Base-by-base conservation (phyloP, 2,113 vertebrate species). In the Heliornis fulica region DNA sequence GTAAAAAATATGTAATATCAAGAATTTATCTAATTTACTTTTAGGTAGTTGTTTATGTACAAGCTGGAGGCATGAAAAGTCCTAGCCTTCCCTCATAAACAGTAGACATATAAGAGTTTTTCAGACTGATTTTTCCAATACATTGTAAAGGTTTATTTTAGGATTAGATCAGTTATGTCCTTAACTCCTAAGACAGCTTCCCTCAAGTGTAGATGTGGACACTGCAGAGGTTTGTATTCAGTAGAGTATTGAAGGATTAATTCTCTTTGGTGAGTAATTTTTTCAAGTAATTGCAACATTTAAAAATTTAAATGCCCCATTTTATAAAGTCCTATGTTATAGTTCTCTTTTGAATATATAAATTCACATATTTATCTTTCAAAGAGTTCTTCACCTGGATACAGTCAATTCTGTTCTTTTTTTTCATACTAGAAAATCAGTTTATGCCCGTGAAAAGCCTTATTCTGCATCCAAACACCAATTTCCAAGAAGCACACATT, bases 351-450 rank as follows among this genome's bases (percentile, higher is more conserved):
- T n/a, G 2, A 80, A 40, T 48, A 9, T 18, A 38, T 5, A 15
- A 8, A 4, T 9, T 2, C 13, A 10, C 4, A 3, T 32, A 19
- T 57, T 64, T 57, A 5, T 15, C 8, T 32, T 2, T 13, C 3
- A 22, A 41, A 56, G 12, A 77, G 4, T 25, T 75, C 22, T 53
- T 74, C 50, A 63, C 5, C 5, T 32, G 31, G 18, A 4, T n/a
- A n/a, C 18, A 8, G 10, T 36, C 28, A 13, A 8, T 51, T 38
- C 19, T 57, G 4, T 23, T 53, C n/a, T 38, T 5, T 12, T 76
- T 26, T 56, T 34, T 41, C 40, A 2, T 6, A 2, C 20, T 29
- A 3, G 7, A 41, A 87, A 43, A 65, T 15, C 17, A 57, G 3
- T 7, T 7, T 17, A 45, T 34, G 36, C 31, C 9, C 7, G 2